Base-by-base conservation (phyloP, 2,888 invertebrate genomes). In the Diplazon laetatorius region DNA sequence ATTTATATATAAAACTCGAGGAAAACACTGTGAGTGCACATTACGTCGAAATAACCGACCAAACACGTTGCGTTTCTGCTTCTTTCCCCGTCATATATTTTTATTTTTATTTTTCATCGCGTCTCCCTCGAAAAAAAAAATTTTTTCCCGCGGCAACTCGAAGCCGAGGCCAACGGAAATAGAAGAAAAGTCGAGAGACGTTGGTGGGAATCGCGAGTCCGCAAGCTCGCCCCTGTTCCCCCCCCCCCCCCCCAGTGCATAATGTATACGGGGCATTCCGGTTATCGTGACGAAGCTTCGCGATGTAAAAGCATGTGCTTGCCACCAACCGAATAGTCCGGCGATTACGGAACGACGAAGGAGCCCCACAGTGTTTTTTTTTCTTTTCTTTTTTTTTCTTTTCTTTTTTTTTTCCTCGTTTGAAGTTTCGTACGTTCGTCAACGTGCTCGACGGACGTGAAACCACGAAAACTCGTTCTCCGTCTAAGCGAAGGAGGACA, bases 241-340 rank as follows among this genome's bases (percentile, higher is more conserved):
- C n/a, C n/a, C n/a, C n/a, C n/a, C n/a, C n/a, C n/a, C n/a, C n/a
- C n/a, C 55, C 52, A 16, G 74, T 60, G 65, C 69, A 78, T 70
- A 66, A 80, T 80, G 76, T 70, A 76, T 76, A 66, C 75, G 71
- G n/a, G 30, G 78, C 74, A 66, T 78, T 74, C 77, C 69, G 75
- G 68, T 78, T 80, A 78, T 78, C 75, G 69, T 60, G 71, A 75
- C 74, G 74, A 80, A 78, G 69, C 68, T 50, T 46, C 60, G 52
- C 60, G 42, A 62, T 70, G 59, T 59, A 52, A 70, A 73, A 63
- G 65, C 60, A 57, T 50, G 42, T 48, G 46, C 73, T 30, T 70
- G 37, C 66, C 39, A 46, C 70, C 74, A 74, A 70, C 70, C 76
- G 76, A 76, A 73, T 72, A 66, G 46, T 68, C 68, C 42, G 63